phyloP scores from a whole-genome alignment of 1,140 invertebrate species.

The Globodera ellingtonae region DNA sequence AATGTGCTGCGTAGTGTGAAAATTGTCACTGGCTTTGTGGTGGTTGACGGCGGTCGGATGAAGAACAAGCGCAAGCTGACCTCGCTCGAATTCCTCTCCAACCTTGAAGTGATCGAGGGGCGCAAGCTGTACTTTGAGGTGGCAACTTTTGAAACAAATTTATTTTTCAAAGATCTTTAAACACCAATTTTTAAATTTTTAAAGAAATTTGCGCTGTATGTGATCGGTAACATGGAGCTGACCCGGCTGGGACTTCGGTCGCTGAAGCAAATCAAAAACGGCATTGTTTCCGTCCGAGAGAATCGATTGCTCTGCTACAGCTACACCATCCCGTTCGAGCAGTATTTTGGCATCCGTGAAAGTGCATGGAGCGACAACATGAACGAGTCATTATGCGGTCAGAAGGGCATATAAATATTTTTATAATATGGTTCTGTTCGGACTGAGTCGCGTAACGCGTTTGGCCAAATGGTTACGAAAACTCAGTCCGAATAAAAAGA shows the following conservation, averaged over 20 bases:
- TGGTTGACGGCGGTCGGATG: constrained; percentile 39
- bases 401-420: not conserved
- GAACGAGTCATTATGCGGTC: constrained; percentile 29
- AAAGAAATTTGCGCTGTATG: constrained; percentile 48
- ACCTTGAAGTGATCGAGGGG: constrained; percentile 53
- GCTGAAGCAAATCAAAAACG: constrained; percentile 39
- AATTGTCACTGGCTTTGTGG: constrained; percentile 44
- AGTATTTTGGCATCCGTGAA: constrained; percentile 39
- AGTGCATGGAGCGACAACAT: constrained; percentile 27
- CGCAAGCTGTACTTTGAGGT: constrained; percentile 31
- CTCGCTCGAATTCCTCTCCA: constrained; percentile 42
- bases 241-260: constrained; percentile 44
- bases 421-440: too few species aligned
- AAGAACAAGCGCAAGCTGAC: constrained; percentile 30
- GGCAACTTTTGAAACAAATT: not conserved
- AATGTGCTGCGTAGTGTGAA: constrained; percentile 43
- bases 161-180: too few species aligned
- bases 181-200: too few species aligned
- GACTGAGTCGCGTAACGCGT: too few species aligned
- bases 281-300: constrained; percentile 29
- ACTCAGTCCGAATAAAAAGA: too few species aligned
- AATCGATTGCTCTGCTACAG: constrained; percentile 48
- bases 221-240: constrained; percentile 45
- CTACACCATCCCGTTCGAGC: constrained; percentile 41
- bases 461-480: too few species aligned